These are phyloP conservation scores for Sphenodon punctatus DNA, from an alignment of 2,797 vertebrate genomes.

Conservation along the genomic window DNA sequence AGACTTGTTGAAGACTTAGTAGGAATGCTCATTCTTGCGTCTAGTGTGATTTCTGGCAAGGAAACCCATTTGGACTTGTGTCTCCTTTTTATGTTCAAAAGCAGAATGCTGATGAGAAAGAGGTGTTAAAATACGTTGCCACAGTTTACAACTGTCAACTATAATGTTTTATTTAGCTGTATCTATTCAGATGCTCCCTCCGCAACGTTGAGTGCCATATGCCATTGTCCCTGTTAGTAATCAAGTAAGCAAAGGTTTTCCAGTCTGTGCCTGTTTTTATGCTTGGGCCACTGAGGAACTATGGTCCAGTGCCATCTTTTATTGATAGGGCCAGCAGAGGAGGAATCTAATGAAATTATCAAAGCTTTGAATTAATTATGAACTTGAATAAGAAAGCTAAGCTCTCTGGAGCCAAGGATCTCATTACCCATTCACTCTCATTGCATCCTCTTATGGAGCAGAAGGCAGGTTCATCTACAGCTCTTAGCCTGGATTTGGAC, in stretches of 20 bases:
- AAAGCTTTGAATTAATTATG: constrained; percentile 99
- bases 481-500: constrained; percentile 85
- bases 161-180: constrained; percentile 86
- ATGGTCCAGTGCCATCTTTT: constrained; percentile 92
- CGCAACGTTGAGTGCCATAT: constrained; percentile 83
- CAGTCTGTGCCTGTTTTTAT: constrained; percentile 58
- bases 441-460: constrained; percentile 87
- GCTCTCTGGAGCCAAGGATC: constrained; percentile 90
- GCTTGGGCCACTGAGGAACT: constrained; percentile 76
- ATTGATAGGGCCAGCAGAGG: constrained; percentile 91
- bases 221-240: constrained; percentile 76
- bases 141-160: constrained; percentile 73
- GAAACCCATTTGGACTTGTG: constrained; percentile 50
- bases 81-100: constrained; percentile 64
- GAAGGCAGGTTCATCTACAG: constrained; percentile 82
- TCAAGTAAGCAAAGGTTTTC: constrained; percentile 66
- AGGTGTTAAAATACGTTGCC: constrained; percentile 69
- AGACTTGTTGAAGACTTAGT: constrained; percentile 45
- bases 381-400: constrained; percentile 93
- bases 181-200: constrained; percentile 66
- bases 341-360: constrained; percentile 98
- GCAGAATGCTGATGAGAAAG: constrained; percentile 74
- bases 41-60: constrained; percentile 37
- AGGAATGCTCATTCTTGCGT: background rate
- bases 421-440: constrained; percentile 96